Evolutionary conservation across 2,888 invertebrate genomes (phyloP).

Genomic region (Polia nebulosa): DNA sequence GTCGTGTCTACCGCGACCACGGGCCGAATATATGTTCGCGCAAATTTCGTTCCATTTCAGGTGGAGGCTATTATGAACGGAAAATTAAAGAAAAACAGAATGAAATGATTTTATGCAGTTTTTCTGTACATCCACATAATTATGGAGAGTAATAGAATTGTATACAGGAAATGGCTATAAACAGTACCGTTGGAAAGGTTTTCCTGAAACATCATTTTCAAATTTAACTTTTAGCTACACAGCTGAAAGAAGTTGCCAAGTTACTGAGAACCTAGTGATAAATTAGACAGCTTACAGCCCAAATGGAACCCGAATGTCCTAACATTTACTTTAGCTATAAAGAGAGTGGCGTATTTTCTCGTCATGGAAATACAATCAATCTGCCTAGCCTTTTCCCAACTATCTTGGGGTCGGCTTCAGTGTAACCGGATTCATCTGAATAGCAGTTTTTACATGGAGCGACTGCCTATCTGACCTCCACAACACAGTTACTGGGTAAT

Average conservation of each 20-base stretch:
- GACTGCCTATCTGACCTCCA: no score
- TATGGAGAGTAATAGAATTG: slow-evolving; percentile 2
- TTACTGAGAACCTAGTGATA: neutral
- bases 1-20: slow-evolving; percentile 33
- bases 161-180: neutral
- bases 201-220: neutral
- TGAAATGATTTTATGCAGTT: slow-evolving; percentile 18
- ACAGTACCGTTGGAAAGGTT: neutral
- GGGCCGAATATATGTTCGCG: slow-evolving; percentile 30
- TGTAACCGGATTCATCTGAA: no score
- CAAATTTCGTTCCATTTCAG: slow-evolving; percentile 47
- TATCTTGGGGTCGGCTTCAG: no score
- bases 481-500: no score
- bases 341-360: neutral
- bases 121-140: neutral
- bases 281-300: neutral
- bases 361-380: neutral
- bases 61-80: slow-evolving; percentile 27
- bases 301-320: neutral
- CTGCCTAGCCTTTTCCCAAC: no score
- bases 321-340: neutral
- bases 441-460: no score
- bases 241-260: neutral
- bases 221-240: neutral
- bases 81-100: slow-evolving; percentile 37